Conservation (phyloP, 2,113 vertebrate genomes). For the cat (Felis catus) region DNA sequence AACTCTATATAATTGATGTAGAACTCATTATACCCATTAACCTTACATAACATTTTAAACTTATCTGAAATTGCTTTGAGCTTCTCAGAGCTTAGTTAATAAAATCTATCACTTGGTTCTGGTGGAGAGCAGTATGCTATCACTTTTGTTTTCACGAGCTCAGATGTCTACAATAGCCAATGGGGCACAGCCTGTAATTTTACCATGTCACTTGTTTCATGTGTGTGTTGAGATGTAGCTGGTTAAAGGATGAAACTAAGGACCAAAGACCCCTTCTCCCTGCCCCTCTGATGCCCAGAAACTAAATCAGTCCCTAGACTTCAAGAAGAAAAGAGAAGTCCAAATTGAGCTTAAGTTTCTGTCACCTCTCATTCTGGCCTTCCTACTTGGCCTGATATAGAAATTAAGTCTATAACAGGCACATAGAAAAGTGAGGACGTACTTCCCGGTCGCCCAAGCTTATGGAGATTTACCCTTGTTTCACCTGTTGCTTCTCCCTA, state of each 20-base stretch:
- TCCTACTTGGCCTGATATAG: not conserved
- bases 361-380: not conserved
- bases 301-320: not conserved
- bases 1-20: not conserved
- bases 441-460: not conserved
- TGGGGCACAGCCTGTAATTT: not conserved
- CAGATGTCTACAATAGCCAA: not conserved
- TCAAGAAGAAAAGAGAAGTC: not conserved
- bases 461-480: not conserved
- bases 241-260: not conserved
- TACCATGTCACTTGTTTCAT: not conserved
- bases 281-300: not conserved
- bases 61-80: not conserved
- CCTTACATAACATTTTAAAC: conserved; percentile 15
- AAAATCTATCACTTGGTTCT: not conserved
- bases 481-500: not conserved
- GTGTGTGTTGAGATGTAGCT: not conserved
- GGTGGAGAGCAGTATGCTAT: not conserved
- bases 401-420: not conserved
- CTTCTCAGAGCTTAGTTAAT: not conserved
- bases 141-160: conserved; percentile 20
- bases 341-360: not conserved
- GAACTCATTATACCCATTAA: not conserved
- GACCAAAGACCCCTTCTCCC: not conserved
- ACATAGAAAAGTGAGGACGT: not conserved